These are phyloP conservation scores for Furnarius figulus DNA, from an alignment of 2,113 vertebrate species.

Conservation along the genomic window DNA sequence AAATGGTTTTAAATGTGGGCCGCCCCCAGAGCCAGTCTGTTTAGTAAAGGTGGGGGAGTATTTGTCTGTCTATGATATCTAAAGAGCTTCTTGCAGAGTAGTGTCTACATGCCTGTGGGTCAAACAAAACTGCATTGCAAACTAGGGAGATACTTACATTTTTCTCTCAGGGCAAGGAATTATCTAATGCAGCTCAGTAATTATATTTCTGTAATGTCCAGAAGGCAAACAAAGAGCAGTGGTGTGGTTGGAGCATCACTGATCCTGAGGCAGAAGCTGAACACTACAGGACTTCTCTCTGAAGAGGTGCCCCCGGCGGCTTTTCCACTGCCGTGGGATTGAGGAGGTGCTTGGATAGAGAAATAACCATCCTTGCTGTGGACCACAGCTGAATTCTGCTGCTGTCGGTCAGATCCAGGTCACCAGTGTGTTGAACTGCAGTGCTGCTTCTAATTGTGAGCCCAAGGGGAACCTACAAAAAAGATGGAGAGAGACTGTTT, in stretches of 20 bases:
- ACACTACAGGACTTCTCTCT: not conserved
- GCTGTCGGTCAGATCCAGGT: not conserved
- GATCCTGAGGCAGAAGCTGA: not conserved
- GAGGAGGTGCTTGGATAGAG: not conserved
- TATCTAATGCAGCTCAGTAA: not conserved
- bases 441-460: not conserved
- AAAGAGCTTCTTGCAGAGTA: not conserved
- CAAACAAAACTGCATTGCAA: not conserved
- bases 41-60: not conserved
- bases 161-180: not conserved
- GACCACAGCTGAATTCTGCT: not conserved
- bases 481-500: not conserved
- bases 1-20: not conserved
- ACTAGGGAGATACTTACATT: not conserved
- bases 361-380: accelerated
- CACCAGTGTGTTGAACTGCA: not conserved
- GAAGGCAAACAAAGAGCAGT: not conserved
- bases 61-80: slow-evolving; percentile 5
- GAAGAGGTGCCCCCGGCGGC: not conserved
- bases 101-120: not conserved
- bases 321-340: not conserved
- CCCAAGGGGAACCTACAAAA: not conserved
- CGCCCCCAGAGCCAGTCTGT: slow-evolving; percentile 12
- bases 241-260: not conserved
- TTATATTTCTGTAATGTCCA: not conserved